These are phyloP conservation scores for Brachylomia viminalis DNA, from an alignment of 2,888 invertebrate genomes.

Conservation along the genomic window DNA sequence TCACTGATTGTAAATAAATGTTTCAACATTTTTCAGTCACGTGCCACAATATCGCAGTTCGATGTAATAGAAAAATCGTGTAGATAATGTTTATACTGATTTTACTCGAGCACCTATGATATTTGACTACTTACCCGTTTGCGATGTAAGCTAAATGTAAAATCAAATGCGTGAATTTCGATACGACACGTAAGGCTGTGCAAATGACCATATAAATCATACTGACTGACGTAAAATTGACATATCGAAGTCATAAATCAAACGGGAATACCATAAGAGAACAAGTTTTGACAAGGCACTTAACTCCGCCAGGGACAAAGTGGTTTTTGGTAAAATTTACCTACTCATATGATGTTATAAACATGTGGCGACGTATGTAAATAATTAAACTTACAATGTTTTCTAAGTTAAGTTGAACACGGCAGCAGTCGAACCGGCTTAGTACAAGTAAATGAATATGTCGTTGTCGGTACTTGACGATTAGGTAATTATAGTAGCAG, in stretches of 20 bases:
- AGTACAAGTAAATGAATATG: background rate
- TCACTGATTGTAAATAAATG: constrained; percentile 46
- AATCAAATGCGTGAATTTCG: constrained; percentile 58
- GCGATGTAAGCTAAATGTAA: constrained; percentile 37
- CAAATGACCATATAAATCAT: constrained; percentile 88
- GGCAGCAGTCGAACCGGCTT: background rate
- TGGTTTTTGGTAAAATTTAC: constrained; percentile 79
- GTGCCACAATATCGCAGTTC: constrained; percentile 7
- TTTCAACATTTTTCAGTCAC: constrained; percentile 41
- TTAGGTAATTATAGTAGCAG: background rate
- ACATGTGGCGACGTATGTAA: constrained; percentile 17
- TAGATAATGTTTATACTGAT: constrained; percentile 2
- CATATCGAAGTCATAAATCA: constrained; percentile 89
- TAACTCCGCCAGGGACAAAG: constrained; percentile 81
- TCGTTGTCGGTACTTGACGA: background rate
- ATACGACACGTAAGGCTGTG: constrained; percentile 73
- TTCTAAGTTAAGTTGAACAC: constrained; percentile 14
- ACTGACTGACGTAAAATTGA: constrained; percentile 87
- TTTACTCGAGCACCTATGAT: background rate
- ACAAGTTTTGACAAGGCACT: constrained; percentile 89
- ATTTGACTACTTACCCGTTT: constrained; percentile 28
- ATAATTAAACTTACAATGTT: constrained; percentile 31
- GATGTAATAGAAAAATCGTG: constrained; percentile 7
- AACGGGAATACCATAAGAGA: constrained; percentile 84
- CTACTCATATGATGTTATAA: constrained; percentile 53